Evolutionary conservation across 2,797 vertebrate genomes (phyloP).

Genomic region (Xyrichtys novacula): DNA sequence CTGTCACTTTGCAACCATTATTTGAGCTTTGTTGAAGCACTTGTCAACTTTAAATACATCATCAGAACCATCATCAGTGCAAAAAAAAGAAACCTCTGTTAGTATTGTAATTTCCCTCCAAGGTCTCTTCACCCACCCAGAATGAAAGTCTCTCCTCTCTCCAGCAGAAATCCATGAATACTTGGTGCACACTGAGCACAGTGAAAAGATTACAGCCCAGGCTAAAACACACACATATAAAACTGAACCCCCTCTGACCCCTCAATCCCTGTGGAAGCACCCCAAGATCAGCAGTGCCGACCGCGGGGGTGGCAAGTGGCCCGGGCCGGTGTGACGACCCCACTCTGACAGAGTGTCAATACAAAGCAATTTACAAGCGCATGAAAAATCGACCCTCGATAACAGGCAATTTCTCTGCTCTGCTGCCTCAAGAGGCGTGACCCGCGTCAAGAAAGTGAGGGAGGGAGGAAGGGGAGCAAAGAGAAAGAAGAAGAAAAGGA

Average conservation of each 20-base stretch:
- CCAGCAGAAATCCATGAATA: not conserved
- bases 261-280: conserved; percentile 56
- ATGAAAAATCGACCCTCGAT: conserved; percentile 94
- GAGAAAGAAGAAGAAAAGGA: conserved; percentile 56
- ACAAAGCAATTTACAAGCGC: conserved; percentile 96
- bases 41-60: conserved; percentile 4
- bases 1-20: not conserved
- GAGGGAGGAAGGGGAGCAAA: conserved; percentile 5
- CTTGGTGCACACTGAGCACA: conserved; percentile 14
- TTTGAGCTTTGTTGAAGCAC: not conserved
- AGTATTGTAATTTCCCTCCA: conserved; percentile 23
- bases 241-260: conserved; percentile 46
- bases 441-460: conserved; percentile 56
- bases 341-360: conserved; percentile 94
- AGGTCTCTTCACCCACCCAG: conserved; percentile 17
- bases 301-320: conserved; percentile 68
- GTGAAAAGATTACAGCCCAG: not conserved
- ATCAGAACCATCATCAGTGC: conserved; percentile 7
- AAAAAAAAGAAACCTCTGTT: conserved; percentile 23
- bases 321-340: conserved; percentile 88
- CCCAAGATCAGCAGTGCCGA: conserved; percentile 54
- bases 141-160: no score
- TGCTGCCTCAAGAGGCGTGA: conserved; percentile 84
- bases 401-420: conserved; percentile 97
- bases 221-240: conserved; percentile 14